phyloP scores from a whole-genome alignment of 2,797 vertebrate species.

The Taenioides sp. region DNA sequence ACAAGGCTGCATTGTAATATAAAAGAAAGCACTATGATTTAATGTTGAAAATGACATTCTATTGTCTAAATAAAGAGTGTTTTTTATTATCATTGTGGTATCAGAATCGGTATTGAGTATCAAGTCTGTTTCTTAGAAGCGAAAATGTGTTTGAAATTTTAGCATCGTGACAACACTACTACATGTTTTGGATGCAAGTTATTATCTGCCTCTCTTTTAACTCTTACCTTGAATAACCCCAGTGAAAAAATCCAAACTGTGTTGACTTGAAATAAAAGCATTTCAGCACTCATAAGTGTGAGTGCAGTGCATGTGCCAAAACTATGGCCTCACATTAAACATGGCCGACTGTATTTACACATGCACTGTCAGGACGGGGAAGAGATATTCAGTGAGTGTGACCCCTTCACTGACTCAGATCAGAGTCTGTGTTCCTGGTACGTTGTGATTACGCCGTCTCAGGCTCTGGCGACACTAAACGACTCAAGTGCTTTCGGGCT shows the following conservation, averaged over 20 bases:
- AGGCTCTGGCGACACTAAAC: conserved; percentile 34
- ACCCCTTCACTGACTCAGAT: conserved; percentile 53
- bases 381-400: conserved; percentile 19
- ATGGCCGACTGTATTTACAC: not conserved
- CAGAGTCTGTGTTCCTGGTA: conserved; percentile 45
- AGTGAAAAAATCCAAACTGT: not conserved
- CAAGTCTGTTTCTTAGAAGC: too few relatives aligned
- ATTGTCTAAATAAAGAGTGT: too few relatives aligned
- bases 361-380: conserved; percentile 12
- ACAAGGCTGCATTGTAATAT: too few relatives aligned
- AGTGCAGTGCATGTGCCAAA: conserved; percentile 26
- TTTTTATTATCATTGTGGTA: too few relatives aligned
- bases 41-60: too few relatives aligned
- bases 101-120: too few relatives aligned
- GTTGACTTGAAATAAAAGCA: conserved; percentile 7
- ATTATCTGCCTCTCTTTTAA: not conserved
- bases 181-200: not conserved
- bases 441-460: conserved; percentile 53
- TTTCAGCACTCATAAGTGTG: conserved; percentile 3
- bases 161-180: too few relatives aligned
- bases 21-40: too few relatives aligned
- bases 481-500: conserved; percentile 38
- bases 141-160: too few relatives aligned
- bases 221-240: conserved; percentile 4
- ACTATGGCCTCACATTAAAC: conserved; percentile 1